Percentiles rank a stretch among this genome's conserved stretches.
Conservation (phyloP, 2,888 invertebrate genomes). For the Amphipoea lucens region DNA sequence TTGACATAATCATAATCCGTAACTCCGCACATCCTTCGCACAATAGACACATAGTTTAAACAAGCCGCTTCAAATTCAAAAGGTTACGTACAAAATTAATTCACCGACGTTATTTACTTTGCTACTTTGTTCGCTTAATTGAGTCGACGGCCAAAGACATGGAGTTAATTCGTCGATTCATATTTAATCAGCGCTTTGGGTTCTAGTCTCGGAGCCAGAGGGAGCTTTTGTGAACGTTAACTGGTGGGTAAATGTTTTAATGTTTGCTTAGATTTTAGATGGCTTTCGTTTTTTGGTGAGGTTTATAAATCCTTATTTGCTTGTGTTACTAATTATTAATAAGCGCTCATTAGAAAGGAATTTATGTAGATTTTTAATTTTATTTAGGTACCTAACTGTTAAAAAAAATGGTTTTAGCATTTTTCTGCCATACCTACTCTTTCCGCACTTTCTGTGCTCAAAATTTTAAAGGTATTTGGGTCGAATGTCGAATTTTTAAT, state of each 20-base stretch:
- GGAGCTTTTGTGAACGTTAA: constrained; percentile 42
- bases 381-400: no score
- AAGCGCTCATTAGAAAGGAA: neutral
- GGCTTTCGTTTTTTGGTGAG: neutral
- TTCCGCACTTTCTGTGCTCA: no score
- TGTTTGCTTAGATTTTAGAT: constrained; percentile 41
- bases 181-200: constrained; percentile 84
- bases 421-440: no score
- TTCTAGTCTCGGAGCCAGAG: constrained; percentile 49
- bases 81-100: constrained; percentile 85
- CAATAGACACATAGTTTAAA: constrained; percentile 78
- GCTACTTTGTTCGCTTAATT: constrained; percentile 89
- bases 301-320: neutral
- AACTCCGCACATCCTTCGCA: constrained; percentile 27
- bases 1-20: constrained; percentile 39
- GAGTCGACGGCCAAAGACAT: constrained; percentile 85
- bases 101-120: constrained; percentile 86
- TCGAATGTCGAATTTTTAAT: neutral
- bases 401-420: no score
- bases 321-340: neutral
- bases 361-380: no score
- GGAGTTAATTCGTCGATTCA: constrained; percentile 89
- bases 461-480: neutral
- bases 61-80: constrained; percentile 79
- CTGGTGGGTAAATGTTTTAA: constrained; percentile 34